Percentiles rank a stretch among this genome's conserved stretches.
Evolutionary conservation across 2,888 invertebrate genomes (phyloP).

Genomic region (Elgonia sp.): DNA sequence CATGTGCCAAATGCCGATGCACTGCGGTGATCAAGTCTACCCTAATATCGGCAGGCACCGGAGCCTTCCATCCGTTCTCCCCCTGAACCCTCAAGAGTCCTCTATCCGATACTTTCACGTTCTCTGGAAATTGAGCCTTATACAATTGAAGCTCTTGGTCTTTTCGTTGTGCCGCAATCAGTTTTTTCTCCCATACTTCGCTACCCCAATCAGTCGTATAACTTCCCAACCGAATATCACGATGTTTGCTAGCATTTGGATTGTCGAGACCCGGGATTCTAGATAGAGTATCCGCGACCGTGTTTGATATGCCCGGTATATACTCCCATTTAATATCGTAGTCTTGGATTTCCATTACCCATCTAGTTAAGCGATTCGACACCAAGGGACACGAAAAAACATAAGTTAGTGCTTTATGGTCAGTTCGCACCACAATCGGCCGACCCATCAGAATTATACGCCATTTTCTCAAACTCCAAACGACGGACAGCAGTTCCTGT

Average conservation of each 20-base stretch:
- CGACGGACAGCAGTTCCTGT: slow-evolving; percentile 17
- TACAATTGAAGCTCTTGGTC: not conserved
- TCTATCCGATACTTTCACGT: not conserved
- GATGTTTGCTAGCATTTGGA: not conserved
- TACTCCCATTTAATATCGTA: slow-evolving; percentile 13
- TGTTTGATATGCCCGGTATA: slow-evolving; percentile 4
- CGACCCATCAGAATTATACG: not conserved
- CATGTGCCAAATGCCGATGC: not conserved
- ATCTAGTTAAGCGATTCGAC: not conserved
- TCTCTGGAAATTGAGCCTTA: not conserved
- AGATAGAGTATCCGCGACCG: not conserved
- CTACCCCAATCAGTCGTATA: not conserved
- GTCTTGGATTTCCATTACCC: slow-evolving; percentile 16
- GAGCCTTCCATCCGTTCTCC: not conserved
- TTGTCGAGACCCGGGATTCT: not conserved
- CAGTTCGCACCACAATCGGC: not conserved
- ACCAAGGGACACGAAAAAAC: not conserved
- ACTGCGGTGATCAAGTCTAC: not conserved
- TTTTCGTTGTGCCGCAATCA: not conserved
- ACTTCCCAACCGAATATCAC: not conserved
- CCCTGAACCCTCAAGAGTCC: not conserved
- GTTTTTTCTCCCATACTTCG: not conserved
- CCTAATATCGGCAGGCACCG: not conserved
- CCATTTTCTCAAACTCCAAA: slow-evolving; percentile 29
- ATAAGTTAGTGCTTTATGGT: not conserved